Evolutionary conservation across 2,113 vertebrate species (phyloP).

Genomic region (Xiphophorus hellerii): DNA sequence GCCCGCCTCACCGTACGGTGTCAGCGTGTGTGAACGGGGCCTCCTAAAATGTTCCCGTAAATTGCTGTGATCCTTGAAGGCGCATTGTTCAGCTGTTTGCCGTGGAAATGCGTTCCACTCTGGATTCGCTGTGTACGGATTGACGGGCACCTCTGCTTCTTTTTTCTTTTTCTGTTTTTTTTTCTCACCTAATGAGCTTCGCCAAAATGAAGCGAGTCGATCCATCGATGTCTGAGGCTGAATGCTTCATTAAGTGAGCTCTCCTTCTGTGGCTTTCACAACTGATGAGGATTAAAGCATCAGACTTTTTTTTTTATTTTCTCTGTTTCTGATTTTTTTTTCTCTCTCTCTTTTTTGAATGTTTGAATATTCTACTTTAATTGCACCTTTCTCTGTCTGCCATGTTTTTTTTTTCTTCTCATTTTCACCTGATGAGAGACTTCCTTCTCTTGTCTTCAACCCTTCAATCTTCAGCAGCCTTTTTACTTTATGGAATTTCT

Average conservation of each 20-base stretch:
- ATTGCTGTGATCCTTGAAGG: constrained; percentile 44
- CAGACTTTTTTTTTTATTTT: not conserved
- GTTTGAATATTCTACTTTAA: constrained; percentile 19
- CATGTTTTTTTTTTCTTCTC: not conserved
- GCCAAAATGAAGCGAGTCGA: constrained; percentile 36
- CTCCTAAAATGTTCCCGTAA: constrained; percentile 34
- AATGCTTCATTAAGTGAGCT: constrained; percentile 35
- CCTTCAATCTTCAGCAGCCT: constrained; percentile 20
- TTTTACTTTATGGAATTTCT: constrained; percentile 37
- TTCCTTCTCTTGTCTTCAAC: constrained; percentile 8
- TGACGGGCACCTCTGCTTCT: constrained; percentile 12
- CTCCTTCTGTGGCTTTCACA: constrained; percentile 24
- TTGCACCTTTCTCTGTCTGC: constrained; percentile 4
- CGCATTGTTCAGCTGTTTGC: constrained; percentile 32
- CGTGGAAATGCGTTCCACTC: constrained; percentile 5
- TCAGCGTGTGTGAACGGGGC: constrained; percentile 22
- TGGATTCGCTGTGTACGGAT: not conserved
- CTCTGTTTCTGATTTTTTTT: not conserved
- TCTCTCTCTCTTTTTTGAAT: not conserved
- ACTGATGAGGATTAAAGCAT: constrained; percentile 1
- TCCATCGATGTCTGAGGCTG: constrained; percentile 38
- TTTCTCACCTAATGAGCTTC: constrained; percentile 10
- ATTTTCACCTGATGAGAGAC: not conserved
- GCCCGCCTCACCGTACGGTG: constrained; percentile 7
- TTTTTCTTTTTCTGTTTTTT: no score